Evolutionary conservation across 1,140 invertebrate genomes (phyloP).

Genomic region (Pseudomyrmex gracilis): DNA sequence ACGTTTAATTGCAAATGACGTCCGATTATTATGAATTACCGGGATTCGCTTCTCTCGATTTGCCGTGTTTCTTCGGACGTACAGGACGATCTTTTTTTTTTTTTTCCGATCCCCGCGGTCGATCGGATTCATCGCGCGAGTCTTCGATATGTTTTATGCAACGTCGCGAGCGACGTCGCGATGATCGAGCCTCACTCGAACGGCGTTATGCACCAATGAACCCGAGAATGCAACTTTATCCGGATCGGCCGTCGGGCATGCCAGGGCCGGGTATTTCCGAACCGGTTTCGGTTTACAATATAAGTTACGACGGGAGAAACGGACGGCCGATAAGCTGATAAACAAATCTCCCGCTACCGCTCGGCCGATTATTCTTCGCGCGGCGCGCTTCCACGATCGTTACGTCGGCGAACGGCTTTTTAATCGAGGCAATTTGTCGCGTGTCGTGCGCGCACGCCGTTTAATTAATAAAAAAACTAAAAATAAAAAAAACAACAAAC

Average conservation of each 20-base stretch:
- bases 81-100: conserved; percentile 2
- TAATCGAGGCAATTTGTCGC: conserved; percentile 71
- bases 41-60: conserved; percentile 20
- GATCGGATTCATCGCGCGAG: conserved; percentile 3
- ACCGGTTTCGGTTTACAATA: conserved; percentile 76
- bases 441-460: conserved; percentile 11
- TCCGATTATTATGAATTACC: conserved; percentile 33
- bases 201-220: conserved; percentile 71
- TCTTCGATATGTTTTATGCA: conserved; percentile 38
- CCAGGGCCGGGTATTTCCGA: conserved; percentile 55
- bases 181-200: conserved; percentile 59
- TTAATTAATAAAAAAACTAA: conserved; percentile 61
- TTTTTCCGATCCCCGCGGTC: neutral
- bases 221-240: conserved; percentile 74
- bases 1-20: conserved; percentile 41
- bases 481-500: too few species aligned
- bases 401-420: conserved; percentile 65
- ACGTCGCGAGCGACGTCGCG: conserved; percentile 53
- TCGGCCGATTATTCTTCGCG: conserved; percentile 68
- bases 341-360: conserved; percentile 74
- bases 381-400: conserved; percentile 57
- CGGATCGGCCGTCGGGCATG: conserved; percentile 57
- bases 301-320: conserved; percentile 69
- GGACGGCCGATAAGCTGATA: conserved; percentile 73
- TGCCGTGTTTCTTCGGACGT: neutral